Conservation (phyloP, 2,113 vertebrate species). For the Peucedramus taeniatus region DNA sequence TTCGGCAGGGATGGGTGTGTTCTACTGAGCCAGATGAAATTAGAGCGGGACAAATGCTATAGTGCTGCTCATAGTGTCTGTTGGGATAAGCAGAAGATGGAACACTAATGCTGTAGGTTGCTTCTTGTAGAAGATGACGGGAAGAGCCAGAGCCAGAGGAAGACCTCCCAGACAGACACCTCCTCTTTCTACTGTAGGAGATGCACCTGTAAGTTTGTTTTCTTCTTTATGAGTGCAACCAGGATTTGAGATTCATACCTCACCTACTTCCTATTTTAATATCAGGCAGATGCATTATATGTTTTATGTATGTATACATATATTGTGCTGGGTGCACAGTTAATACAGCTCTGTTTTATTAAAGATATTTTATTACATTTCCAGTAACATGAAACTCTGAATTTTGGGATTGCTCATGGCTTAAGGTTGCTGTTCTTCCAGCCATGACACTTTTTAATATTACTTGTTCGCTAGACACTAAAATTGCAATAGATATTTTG, state of each 20-base stretch:
- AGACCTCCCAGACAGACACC: conserved; percentile 75
- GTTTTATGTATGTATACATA: not conserved
- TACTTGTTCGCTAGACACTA: not conserved
- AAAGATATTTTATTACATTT: not conserved
- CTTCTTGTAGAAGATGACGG: conserved; percentile 72
- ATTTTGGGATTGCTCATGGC: fast-evolving
- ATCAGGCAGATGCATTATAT: not conserved
- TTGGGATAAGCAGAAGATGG: not conserved
- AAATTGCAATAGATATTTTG: not conserved
- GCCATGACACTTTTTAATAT: not conserved
- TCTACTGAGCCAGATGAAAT: not conserved
- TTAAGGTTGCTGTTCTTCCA: not conserved
- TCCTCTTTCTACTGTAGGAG: not conserved
- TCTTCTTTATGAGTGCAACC: not conserved
- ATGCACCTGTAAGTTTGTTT: conserved; percentile 72
- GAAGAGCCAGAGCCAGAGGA: conserved; percentile 83
- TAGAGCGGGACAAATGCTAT: not conserved
- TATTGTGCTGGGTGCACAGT: not conserved
- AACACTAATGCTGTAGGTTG: not conserved
- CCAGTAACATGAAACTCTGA: not conserved
- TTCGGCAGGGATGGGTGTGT: not conserved
- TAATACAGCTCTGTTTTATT: not conserved
- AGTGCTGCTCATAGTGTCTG: not conserved
- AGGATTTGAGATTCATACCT: not conserved
- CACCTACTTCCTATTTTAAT: not conserved